Percentiles rank a stretch among this genome's conserved stretches.
Evolutionary conservation across 2,113 vertebrate genomes (phyloP).

Genomic region (Danionella cerebrum): DNA sequence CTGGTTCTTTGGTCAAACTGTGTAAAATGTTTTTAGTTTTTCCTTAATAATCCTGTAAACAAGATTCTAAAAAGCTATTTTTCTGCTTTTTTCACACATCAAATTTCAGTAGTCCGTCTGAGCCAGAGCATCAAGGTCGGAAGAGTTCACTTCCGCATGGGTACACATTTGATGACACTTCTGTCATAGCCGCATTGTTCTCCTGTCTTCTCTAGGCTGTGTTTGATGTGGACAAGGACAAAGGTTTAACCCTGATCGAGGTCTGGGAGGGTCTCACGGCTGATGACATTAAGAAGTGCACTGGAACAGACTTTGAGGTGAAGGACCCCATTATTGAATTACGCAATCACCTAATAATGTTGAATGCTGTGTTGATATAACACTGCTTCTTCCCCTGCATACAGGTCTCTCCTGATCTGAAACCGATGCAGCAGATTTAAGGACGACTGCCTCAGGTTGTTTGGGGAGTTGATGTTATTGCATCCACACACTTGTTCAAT

Average conservation of each 20-base stretch:
- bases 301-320: constrained; percentile 82
- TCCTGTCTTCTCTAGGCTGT: constrained; percentile 69
- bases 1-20: too few relatives aligned
- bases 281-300: constrained; percentile 87
- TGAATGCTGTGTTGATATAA: neutral
- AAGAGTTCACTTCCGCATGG: neutral
- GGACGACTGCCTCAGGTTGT: neutral
- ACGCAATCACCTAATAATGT: neutral
- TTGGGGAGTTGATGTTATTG: neutral
- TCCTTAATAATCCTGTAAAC: too few relatives aligned
- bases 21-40: too few relatives aligned
- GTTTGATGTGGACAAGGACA: constrained; percentile 87
- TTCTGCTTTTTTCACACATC: neutral
- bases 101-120: neutral
- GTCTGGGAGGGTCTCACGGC: constrained; percentile 84
- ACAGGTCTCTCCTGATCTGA: constrained; percentile 83
- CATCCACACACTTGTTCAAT: neutral
- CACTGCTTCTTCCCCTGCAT: constrained; percentile 15
- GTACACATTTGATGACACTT: constrained; percentile 7
- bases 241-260: constrained; percentile 86
- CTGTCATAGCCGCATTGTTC: neutral
- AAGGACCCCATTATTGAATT: constrained; percentile 41
- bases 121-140: neutral
- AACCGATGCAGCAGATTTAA: constrained; percentile 78
- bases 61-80: too few relatives aligned